phyloP scores from a whole-genome alignment of 1,140 invertebrate species.

The Lordiphosa mommai region DNA sequence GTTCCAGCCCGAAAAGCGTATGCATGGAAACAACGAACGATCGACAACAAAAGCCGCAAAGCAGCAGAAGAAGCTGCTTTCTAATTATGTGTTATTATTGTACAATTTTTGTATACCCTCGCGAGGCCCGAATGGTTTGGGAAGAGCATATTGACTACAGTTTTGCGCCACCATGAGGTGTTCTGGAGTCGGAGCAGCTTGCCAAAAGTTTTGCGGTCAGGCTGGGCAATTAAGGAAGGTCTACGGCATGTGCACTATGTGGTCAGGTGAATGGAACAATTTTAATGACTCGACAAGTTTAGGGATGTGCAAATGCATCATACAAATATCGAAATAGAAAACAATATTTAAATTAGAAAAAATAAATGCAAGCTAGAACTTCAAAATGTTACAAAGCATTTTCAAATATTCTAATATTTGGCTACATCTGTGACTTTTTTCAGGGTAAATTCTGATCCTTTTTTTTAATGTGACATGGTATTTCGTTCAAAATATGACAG shows the following conservation, averaged over 20 bases:
- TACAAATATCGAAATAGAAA: too few species aligned
- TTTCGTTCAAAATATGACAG: too few species aligned
- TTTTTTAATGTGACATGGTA: too few species aligned
- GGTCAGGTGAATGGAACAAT: constrained; percentile 7
- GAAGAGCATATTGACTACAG: constrained; percentile 1
- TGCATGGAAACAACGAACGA: constrained; percentile 6
- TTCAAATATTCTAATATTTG: too few species aligned
- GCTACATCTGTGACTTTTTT: too few species aligned
- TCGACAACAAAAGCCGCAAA: constrained; percentile 10
- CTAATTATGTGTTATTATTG: constrained; percentile 37
- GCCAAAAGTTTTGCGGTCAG: constrained; percentile 2
- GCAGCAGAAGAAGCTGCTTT: constrained; percentile 11
- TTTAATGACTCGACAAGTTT: constrained; percentile 1
- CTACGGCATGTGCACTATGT: not conserved
- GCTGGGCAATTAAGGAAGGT: constrained; percentile 2
- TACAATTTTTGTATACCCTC: constrained; percentile 11
- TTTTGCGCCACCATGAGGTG: not conserved
- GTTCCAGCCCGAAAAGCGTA: constrained; percentile 2
- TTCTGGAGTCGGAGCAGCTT: not conserved
- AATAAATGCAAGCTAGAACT: too few species aligned
- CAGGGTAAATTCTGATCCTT: too few species aligned
- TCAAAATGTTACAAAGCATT: too few species aligned
- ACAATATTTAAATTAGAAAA: too few species aligned
- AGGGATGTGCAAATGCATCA: too few species aligned
- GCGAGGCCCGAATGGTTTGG: not conserved